Evolutionary conservation across 2,797 vertebrate species (phyloP).

Genomic region (Melanotaenia trifasciata): DNA sequence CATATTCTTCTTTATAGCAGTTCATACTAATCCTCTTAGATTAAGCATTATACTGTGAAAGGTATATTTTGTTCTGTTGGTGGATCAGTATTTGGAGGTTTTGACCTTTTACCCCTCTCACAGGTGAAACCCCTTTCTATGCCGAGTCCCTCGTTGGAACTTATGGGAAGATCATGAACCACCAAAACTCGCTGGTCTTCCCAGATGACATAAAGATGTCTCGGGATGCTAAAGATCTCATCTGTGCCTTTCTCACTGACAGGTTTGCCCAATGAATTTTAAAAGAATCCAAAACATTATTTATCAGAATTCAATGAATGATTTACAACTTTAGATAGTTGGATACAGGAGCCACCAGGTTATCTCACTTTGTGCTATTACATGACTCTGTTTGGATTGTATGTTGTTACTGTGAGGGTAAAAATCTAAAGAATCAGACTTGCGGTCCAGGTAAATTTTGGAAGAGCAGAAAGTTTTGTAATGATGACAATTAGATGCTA

Average conservation of each 20-base stretch:
- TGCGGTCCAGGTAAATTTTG: background rate
- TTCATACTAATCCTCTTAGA: background rate
- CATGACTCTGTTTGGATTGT: background rate
- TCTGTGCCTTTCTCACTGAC: conserved; percentile 95
- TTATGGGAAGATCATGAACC: conserved; percentile 99
- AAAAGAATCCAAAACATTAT: background rate
- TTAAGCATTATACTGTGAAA: background rate
- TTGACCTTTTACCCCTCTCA: background rate
- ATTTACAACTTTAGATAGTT: conserved; percentile 1
- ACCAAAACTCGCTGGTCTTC: conserved; percentile 92
- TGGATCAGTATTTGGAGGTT: background rate
- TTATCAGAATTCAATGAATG: conserved; percentile 8
- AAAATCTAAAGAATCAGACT: background rate
- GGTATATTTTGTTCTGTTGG: background rate
- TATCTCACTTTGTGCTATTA: background rate
- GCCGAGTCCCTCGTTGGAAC: conserved; percentile 97
- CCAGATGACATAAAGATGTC: conserved; percentile 95
- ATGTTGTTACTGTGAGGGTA: background rate
- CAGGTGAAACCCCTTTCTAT: conserved; percentile 98
- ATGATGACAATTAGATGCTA: background rate
- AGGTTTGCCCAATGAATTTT: conserved; percentile 78
- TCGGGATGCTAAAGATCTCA: conserved; percentile 91
- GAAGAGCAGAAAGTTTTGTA: background rate
- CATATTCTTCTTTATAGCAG: background rate
- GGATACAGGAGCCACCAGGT: background rate